phyloP scores from a whole-genome alignment of 1,140 invertebrate genomes.

The Panagrolaimus sp. region DNA sequence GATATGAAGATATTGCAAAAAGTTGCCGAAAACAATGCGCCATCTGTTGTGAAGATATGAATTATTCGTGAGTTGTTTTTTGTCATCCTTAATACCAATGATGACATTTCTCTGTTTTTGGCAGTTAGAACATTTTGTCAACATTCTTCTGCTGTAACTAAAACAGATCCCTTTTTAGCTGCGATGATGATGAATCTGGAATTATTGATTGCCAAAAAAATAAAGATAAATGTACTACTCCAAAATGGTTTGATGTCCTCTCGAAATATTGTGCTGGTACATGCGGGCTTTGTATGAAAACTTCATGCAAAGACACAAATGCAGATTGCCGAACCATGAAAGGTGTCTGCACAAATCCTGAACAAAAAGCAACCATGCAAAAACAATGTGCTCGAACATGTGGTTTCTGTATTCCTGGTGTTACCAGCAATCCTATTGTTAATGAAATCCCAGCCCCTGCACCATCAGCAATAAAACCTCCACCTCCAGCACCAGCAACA shows the following conservation, averaged over 20 bases:
- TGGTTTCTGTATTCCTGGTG: conserved; percentile 29
- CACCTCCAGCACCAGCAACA: background rate
- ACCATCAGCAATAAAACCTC: background rate
- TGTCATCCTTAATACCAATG: too few relatives aligned
- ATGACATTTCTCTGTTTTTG: too few relatives aligned
- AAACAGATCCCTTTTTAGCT: too few relatives aligned
- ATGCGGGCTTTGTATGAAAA: conserved; percentile 36
- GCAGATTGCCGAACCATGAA: conserved; percentile 34
- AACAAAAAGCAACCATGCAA: conserved; percentile 37
- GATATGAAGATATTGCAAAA: conserved; percentile 43
- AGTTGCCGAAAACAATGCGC: conserved; percentile 46
- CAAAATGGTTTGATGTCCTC: conserved; percentile 47
- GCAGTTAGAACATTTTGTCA: too few relatives aligned
- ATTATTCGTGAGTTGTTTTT: conserved; percentile 32
- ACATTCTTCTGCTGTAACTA: too few relatives aligned
- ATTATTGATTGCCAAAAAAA: conserved; percentile 42
- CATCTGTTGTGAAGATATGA: conserved; percentile 41
- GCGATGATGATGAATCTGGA: conserved; percentile 24
- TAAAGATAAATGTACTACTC: conserved; percentile 36
- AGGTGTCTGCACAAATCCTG: conserved; percentile 29
- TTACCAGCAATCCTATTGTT: conserved; percentile 5
- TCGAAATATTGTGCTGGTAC: conserved; percentile 43
- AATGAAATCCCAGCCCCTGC: background rate
- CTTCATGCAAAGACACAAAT: conserved; percentile 33
- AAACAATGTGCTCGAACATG: conserved; percentile 45